Evolutionary conservation across 2,797 vertebrate genomes (phyloP), one percentile per base, ranked within the genome.

Genomic region (Chloroceryle amazona): DNA sequence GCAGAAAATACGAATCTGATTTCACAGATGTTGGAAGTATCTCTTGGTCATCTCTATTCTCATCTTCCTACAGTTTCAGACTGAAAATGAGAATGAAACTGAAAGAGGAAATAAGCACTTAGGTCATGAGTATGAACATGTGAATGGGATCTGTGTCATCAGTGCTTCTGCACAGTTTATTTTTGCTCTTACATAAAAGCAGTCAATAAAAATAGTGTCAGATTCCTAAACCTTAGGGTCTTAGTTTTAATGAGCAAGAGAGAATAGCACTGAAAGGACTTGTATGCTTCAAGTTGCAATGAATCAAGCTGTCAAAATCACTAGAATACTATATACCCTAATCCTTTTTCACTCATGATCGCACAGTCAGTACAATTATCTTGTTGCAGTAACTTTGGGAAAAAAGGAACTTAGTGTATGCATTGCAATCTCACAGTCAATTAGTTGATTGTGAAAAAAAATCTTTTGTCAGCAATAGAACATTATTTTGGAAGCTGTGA

Each of bases 301-400:
- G 94, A 70, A 97, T 97, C 97, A 98, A 91, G 23, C 83, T 98
- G 97, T 97, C 97, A 97, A 96, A 97, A 97, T 89, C 93, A 96
- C 68, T 94, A 94, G 91, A 97, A 95, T 95, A 75, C 88, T 97
- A 95, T 90, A 88, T 65, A 95, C 60, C 91, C 97, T 97, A 94
- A 91, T 95, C 35, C 97, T 92, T 97, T 96, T 94, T 95, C 89
- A 95, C 84, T 97, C 95, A 90, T 94, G 61, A 42, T 95, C 96
- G 91, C 76, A 88, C 80, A 97, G 97, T 80, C 79, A 93, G 78
- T 88, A 89, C 93, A 98, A 97, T 97, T 97, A 98, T 95, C 93
- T 89, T 90, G 84, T 86, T 97, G 94, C 76, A 93, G 91, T 73
- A 97, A 98, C 97, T 93, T 97, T 83, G 80, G n/a, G 39, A 13